These are phyloP conservation scores for Nemoura dubitans DNA, from an alignment of 2,888 invertebrate genomes.

Conservation along the genomic window DNA sequence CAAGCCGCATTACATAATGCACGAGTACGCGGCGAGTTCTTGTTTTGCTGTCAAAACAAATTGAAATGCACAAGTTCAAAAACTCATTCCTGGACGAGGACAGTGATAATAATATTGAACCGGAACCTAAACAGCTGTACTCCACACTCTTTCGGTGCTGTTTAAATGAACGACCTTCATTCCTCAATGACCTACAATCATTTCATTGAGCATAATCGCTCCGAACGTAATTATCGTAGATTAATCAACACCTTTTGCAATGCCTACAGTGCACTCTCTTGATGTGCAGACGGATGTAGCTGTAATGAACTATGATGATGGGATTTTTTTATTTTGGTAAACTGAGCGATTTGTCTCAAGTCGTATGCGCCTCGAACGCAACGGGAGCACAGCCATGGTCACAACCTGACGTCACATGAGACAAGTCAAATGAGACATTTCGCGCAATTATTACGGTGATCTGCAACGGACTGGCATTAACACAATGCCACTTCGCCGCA, in stretches of 20 bases:
- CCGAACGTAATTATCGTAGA: not conserved
- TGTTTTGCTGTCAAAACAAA: not conserved
- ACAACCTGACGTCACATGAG: not conserved
- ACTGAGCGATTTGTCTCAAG: not conserved
- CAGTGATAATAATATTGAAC: not conserved
- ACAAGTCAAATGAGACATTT: not conserved
- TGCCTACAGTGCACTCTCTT: not conserved
- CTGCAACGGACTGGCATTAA: slow-evolving; percentile 7
- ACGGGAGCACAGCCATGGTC: not conserved
- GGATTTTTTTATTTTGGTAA: not conserved
- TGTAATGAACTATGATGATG: not conserved
- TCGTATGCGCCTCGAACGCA: not conserved
- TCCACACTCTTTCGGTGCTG: slow-evolving; percentile 8
- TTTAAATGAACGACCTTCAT: slow-evolving; percentile 3
- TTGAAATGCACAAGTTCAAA: not conserved
- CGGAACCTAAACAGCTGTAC: slow-evolving; percentile 18
- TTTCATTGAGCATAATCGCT: slow-evolving; percentile 27
- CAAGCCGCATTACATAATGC: not conserved
- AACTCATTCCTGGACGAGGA: not conserved
- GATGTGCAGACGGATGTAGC: not conserved
- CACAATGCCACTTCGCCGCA: not conserved
- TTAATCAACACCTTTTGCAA: slow-evolving; percentile 23
- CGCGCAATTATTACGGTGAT: not conserved
- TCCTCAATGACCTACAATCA: slow-evolving; percentile 26
- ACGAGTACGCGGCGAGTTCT: not conserved